Base-by-base conservation (phyloP, 2,888 invertebrate genomes). In the Uloborus plumipes region DNA sequence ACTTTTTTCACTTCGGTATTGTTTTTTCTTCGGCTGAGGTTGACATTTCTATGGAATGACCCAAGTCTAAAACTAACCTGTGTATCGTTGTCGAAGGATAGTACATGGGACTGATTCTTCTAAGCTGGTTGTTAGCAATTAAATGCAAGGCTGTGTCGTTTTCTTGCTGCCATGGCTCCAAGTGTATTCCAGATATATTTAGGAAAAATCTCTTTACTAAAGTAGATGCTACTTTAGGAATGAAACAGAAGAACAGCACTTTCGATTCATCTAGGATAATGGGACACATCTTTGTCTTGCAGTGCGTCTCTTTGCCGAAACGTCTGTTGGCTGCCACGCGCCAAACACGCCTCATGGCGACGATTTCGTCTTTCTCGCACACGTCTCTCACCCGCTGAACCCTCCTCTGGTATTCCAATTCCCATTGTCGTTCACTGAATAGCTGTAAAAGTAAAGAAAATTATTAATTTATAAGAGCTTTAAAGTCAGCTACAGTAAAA, bases 151-250 rank as follows among this genome's bases (percentile, higher is more conserved):
- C 69, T 0, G 85, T 83, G 49, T 58, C 49, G 26, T 86, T 85
- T 39, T 47, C 49, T 1, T 20, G 11, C 0, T 66, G 1, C 1
- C 75, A 61, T 1, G 61, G 64, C n/a, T 74, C 50, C 16, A 76
- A 13, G 7, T 58, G 39, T 53, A 79, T 71, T 18, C 31, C 31
- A 13, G 80, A 84, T 15, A 74, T 64, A 49, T 83, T 84, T 9
- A 85, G 76, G 50, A 86, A 85, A 20, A 84, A 82, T 26, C 62
- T 64, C 59, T 86, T 86, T 14, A 85, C 61, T 2, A 69, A 50
- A 7, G 85, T 85, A 2, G 85, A 85, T 13, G 84, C 86, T 1
- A 86, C 85, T 65, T 86, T 84, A 9, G 85, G 86, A 13, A 86
- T 81, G 77, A 86, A 86, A 72, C 86, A 86, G 58, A 82, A 73